Evolutionary conservation across 2,113 vertebrate genomes (phyloP), one percentile per base, ranked within the genome.

Genomic region (Acinonyx jubatus): DNA sequence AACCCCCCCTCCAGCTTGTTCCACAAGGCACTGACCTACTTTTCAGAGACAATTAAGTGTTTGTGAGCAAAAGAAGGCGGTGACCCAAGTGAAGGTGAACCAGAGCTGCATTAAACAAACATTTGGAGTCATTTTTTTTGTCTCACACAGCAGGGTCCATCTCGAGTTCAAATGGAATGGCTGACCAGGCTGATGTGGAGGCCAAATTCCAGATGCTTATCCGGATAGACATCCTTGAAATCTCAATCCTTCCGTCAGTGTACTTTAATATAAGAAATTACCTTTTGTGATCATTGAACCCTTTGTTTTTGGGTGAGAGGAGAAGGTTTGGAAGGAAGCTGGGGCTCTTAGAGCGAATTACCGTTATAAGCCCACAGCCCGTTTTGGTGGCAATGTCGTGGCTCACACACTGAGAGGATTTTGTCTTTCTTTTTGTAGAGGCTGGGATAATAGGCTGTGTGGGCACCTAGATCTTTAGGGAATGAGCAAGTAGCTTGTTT

Each of bases 61-160:
- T 97, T 97, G 98, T 98, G 98, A 98, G 89, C 21, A 31, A 85
- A 96, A 93, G 91, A 94, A 97, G 84, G 84, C 52, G 50, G 97
- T 93, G 94, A 89, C 87, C 87, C 16, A 3, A 96, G 68, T 48
- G 84, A 97, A 91, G 97, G 87, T 68, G n/a, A 84, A 85, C 89
- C 63, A 96, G 88, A 93, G 90, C 83, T 95, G 63, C 84, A 89
- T 91, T 98, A 94, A 97, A 87, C 94, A 95, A 96, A 79, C 31
- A 19, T 86, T 84, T 69, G 84, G 73, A 96, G 36, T 94, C 93
- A 36, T 96, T 96, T 94, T 96, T 89, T 96, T 52, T 48, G 73
- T 83, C 11, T 91, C 18, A 13, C 57, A 68, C 57, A 66, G 52
- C 55, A 25, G 41, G 45, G 36, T 38, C 38, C 92, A 81, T 89